Conservation (phyloP, 2,797 vertebrate species). For the Allobates femoralis region DNA sequence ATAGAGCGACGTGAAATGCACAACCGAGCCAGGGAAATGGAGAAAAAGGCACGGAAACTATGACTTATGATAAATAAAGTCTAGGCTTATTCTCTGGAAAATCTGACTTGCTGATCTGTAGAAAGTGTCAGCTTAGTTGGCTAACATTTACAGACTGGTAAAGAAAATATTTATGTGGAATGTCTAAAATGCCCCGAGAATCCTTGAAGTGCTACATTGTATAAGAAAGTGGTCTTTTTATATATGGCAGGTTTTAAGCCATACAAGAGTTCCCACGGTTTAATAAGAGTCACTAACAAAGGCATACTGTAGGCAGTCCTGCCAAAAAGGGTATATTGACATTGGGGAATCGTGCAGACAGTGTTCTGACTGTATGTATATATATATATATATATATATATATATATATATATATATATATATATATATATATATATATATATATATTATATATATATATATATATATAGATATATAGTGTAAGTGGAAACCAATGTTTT, state of each 20-base stretch:
- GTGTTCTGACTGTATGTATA: not conserved
- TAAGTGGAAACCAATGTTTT: not conserved
- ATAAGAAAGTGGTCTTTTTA: not conserved
- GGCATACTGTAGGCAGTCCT: constrained; percentile 7
- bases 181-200: not conserved
- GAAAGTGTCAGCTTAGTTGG: constrained; percentile 18
- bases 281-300: not conserved
- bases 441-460: too few species aligned
- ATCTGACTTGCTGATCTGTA: constrained; percentile 28
- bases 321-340: not conserved
- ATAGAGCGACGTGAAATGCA: constrained; percentile 40
- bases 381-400: too few species aligned
- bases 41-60: constrained; percentile 44
- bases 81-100: constrained; percentile 51
- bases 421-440: too few species aligned
- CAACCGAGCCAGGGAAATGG: constrained; percentile 41
- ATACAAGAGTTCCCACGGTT: not conserved
- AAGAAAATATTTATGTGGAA: not conserved
- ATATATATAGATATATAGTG: not conserved
- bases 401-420: too few species aligned
- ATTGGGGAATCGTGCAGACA: not conserved
- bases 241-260: not conserved
- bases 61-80: constrained; percentile 44
- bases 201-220: not conserved
- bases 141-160: constrained; percentile 23